phyloP scores from a whole-genome alignment of 2,888 invertebrate species.

The Bombyx huttoni region DNA sequence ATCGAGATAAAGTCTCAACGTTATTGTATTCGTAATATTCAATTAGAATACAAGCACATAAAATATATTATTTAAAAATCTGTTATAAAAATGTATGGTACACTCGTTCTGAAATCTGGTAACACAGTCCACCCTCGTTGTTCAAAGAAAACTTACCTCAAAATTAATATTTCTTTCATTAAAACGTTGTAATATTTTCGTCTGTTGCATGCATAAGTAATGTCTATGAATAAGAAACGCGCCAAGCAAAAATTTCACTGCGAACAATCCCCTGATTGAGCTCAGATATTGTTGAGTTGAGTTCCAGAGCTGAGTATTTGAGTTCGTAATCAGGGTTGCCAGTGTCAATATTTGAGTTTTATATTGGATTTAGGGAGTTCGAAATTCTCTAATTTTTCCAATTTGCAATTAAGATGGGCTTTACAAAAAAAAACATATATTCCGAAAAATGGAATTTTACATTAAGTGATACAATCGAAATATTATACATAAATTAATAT shows the following conservation, averaged over 20 bases:
- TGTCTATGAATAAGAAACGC: constrained; percentile 65
- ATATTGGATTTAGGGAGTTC: background rate
- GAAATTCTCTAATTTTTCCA: background rate
- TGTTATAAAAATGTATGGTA: constrained; percentile 16
- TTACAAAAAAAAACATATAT: too few relatives aligned
- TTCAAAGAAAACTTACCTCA: constrained; percentile 68
- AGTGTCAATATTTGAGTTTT: constrained; percentile 3
- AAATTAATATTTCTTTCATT: constrained; percentile 75
- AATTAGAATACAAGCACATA: too few relatives aligned
- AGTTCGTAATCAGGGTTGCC: background rate
- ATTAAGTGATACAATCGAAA: too few relatives aligned
- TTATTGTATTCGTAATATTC: too few relatives aligned
- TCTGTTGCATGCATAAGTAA: constrained; percentile 74
- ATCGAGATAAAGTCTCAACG: too few relatives aligned
- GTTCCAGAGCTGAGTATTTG: background rate
- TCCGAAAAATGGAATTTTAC: too few relatives aligned
- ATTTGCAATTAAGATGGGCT: too few relatives aligned
- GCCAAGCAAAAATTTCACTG: constrained; percentile 58
- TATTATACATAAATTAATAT: too few relatives aligned
- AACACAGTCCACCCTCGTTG: constrained; percentile 8
- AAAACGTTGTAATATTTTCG: constrained; percentile 73
- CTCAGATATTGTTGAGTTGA: constrained; percentile 5
- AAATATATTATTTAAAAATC: background rate
- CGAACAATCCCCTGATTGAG: constrained; percentile 31
- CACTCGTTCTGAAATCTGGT: constrained; percentile 9